These are phyloP conservation scores for Pelosia muscerda DNA, from an alignment of 2,888 invertebrate species.

Conservation along the genomic window DNA sequence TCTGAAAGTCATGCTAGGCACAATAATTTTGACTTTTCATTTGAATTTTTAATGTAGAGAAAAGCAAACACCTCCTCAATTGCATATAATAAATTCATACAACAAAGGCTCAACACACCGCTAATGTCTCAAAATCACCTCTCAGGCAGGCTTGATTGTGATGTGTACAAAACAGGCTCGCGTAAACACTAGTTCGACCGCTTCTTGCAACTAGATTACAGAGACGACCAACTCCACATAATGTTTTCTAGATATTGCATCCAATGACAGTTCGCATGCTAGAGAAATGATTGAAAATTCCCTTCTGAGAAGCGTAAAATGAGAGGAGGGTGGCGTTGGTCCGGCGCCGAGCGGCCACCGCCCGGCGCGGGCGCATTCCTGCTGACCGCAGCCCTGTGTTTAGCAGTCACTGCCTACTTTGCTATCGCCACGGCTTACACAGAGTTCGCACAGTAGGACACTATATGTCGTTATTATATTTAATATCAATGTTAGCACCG, in stretches of 20 bases:
- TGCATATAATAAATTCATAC: neutral
- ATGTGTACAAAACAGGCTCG: constrained; percentile 45
- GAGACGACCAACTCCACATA: constrained; percentile 52
- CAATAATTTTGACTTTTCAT: neutral
- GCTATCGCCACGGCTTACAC: constrained; percentile 35
- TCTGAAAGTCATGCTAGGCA: neutral
- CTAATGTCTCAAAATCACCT: constrained; percentile 38
- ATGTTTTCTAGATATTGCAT: constrained; percentile 66
- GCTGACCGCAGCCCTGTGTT: constrained; percentile 79
- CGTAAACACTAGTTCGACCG: constrained; percentile 43
- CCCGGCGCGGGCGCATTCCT: constrained; percentile 73
- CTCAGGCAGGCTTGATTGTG: constrained; percentile 42
- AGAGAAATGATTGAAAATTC: constrained; percentile 79
- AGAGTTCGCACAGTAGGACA: constrained; percentile 24
- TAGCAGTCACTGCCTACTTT: constrained; percentile 56
- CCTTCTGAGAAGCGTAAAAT: constrained; percentile 80
- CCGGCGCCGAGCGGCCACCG: constrained; percentile 44
- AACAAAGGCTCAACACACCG: constrained; percentile 15
- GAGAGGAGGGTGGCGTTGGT: constrained; percentile 60
- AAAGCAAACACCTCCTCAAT: neutral
- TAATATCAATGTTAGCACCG: neutral
- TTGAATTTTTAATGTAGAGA: neutral
- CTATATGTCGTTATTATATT: neutral
- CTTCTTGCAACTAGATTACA: constrained; percentile 54
- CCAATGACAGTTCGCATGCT: constrained; percentile 72